Conservation (phyloP, 2,888 invertebrate species). For the Tribolium freemani region DNA sequence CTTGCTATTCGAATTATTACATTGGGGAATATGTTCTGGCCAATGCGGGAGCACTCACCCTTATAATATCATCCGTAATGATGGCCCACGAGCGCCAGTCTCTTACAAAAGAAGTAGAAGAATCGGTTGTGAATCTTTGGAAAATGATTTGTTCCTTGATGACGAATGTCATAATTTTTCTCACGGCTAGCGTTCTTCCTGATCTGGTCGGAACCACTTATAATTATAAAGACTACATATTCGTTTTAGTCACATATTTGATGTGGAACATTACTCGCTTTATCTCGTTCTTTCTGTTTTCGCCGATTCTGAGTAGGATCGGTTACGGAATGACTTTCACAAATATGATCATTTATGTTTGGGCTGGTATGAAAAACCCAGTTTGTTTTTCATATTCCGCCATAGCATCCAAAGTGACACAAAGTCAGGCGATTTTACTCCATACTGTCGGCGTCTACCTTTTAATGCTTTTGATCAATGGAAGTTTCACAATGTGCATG, state of each 20-base stretch:
- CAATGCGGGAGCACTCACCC: not conserved
- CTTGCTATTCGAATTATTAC: not conserved
- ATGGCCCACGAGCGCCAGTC: not conserved
- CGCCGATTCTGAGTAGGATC: conserved; percentile 4
- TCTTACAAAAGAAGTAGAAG: not conserved
- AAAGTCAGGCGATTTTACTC: not conserved
- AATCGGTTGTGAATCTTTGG: not conserved
- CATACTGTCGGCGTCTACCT: not conserved
- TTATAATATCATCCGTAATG: not conserved
- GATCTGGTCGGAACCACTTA: not conserved
- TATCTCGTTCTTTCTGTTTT: not conserved
- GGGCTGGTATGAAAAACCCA: conserved; percentile 14
- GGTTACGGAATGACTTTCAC: conserved; percentile 1
- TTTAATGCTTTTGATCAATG: conserved; percentile 6
- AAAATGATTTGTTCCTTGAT: not conserved
- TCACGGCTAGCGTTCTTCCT: not conserved
- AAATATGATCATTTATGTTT: conserved; percentile 1
- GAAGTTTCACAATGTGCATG: not conserved
- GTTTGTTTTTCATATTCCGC: not conserved
- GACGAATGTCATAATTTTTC: not conserved
- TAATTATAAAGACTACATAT: conserved; percentile 1
- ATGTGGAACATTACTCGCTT: conserved; percentile 3
- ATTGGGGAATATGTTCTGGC: not conserved
- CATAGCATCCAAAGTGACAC: not conserved
- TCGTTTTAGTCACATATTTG: conserved; percentile 3